Evolutionary conservation across 2,797 vertebrate species (phyloP), one percentile per base, ranked within the genome.

Genomic region (Periophthalmus magnuspinnatus): DNA sequence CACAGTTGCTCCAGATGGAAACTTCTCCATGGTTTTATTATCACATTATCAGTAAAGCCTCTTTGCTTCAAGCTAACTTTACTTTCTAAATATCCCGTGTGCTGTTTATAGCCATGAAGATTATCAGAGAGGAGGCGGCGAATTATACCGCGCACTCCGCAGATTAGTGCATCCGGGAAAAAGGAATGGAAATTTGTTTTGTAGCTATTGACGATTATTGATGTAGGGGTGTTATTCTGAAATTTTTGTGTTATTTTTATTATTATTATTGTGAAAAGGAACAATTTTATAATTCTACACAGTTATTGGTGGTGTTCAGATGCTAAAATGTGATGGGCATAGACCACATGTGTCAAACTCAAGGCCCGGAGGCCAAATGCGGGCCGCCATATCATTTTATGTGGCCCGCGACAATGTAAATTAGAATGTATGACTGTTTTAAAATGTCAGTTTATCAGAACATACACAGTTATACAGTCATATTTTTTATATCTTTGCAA

Each of bases 31-130:
- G 79, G 72, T 65, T 86, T 84, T 82, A 62, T 62, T 45, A 82
- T 91, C 77, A 74, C 71, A 84, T 81, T 69, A 61, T 24, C 67
- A 75, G 22, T 83, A 87, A 85, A 82, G 80, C 82, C 62, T 81
- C 68, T 81, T 84, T 68, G 78, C 84, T 72, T 80, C 48, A 6
- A 78, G 72, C 75, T 73, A 75, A 69, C 68, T 54, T 72, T 22
- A n/a, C 59, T 85, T 60, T 78, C 48, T 77, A 83, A 87, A 87
- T 86, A 81, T 71, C 32, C 70, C 84, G 80, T 70, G 13, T 72
- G 75, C 70, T 80, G 81, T 89, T 87, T 84, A 82, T 81, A 87
- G 74, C 80, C 74, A 5, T 76, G 71, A 81, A 86, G 87, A 87
- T 88, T 75, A 90, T 89, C 75, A 74, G 74, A 77, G 77, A 70